A percentile compares a stretch with the other conserved stretches of the same genome.
Evolutionary conservation across 1,140 invertebrate genomes (phyloP).

Genomic region (Hydropsyche tenuis): DNA sequence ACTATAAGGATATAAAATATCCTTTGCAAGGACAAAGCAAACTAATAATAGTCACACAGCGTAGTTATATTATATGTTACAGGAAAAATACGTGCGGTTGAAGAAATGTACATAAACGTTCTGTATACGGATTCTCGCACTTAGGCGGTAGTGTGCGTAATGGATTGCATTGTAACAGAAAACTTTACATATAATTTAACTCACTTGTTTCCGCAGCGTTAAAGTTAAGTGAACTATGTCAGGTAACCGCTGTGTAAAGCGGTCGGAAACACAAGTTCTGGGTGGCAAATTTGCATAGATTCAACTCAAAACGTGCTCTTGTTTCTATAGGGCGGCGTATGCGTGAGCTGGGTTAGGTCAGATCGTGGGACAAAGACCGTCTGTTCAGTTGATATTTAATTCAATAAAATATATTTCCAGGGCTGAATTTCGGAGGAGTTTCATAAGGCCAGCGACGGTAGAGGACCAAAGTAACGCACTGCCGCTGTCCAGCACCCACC

Average conservation of each 20-base stretch:
- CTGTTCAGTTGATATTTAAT: too few relatives aligned
- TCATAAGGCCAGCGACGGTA: conserved; percentile 67
- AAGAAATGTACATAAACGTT: too few relatives aligned
- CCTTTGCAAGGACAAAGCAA: too few relatives aligned
- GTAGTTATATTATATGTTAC: too few relatives aligned
- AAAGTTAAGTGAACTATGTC: conserved; percentile 34
- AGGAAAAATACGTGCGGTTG: too few relatives aligned
- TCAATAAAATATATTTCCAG: conserved; percentile 13
- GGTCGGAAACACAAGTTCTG: conserved; percentile 42
- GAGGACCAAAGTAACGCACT: conserved; percentile 65
- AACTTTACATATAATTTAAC: conserved; percentile 36
- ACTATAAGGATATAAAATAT: too few relatives aligned
- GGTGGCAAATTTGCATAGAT: conserved; percentile 25
- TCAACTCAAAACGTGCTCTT: not conserved
- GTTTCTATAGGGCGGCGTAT: too few relatives aligned
- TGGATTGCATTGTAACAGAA: conserved; percentile 38
- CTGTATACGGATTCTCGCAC: too few relatives aligned
- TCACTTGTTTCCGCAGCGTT: conserved; percentile 33
- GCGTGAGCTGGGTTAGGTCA: too few relatives aligned
- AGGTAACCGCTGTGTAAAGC: conserved; percentile 40
- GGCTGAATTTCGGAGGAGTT: conserved; percentile 63
- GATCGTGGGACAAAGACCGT: too few relatives aligned
- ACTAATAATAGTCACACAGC: too few relatives aligned
- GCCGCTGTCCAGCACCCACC: conserved; percentile 61
- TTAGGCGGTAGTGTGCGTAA: not conserved